Percentiles rank a stretch among this genome's conserved stretches.
Evolutionary conservation across 2,888 invertebrate genomes (phyloP).

Genomic region (Dioctria rufipes): DNA sequence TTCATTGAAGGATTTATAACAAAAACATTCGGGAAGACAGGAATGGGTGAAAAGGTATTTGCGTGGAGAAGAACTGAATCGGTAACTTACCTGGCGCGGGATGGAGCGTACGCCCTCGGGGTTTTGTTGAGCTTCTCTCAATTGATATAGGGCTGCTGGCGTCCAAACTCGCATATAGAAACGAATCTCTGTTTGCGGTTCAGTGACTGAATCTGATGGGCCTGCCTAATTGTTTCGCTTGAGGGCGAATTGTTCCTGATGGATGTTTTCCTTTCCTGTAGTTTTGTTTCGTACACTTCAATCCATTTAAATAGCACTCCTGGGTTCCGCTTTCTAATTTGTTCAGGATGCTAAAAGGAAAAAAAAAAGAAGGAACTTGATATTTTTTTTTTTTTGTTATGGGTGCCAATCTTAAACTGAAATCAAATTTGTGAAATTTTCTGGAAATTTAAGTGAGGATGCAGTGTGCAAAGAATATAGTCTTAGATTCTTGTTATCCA

Average conservation of each 20-base stretch:
- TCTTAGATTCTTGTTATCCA: neutral
- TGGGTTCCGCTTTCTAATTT: constrained; percentile 41
- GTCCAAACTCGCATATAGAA: constrained; percentile 28
- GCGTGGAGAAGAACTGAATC: constrained; percentile 39
- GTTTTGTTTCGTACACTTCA: constrained; percentile 47
- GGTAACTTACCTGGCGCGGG: constrained; percentile 37
- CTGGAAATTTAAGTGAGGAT: constrained; percentile 21
- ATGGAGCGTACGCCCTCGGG: constrained; percentile 39
- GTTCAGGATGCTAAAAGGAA: neutral
- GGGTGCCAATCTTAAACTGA: constrained; percentile 13
- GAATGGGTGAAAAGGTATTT: constrained; percentile 52
- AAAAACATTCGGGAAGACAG: constrained; percentile 44
- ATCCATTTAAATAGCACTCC: constrained; percentile 29
- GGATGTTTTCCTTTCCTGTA: constrained; percentile 17
- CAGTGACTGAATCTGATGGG: constrained; percentile 39
- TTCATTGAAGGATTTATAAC: constrained; percentile 51
- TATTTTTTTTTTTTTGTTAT: constrained; percentile 7
- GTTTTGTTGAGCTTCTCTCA: constrained; percentile 14
- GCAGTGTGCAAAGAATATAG: neutral
- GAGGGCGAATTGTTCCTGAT: constrained; percentile 32
- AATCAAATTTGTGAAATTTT: constrained; percentile 50
- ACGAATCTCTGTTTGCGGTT: constrained; percentile 25
- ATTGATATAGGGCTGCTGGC: neutral
- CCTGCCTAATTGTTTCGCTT: constrained; percentile 36
- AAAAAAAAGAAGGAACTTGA: constrained; percentile 15